Conservation (phyloP, 53 echinoderm and acorn worm genomes). For the Apostichopus leukothele region DNA sequence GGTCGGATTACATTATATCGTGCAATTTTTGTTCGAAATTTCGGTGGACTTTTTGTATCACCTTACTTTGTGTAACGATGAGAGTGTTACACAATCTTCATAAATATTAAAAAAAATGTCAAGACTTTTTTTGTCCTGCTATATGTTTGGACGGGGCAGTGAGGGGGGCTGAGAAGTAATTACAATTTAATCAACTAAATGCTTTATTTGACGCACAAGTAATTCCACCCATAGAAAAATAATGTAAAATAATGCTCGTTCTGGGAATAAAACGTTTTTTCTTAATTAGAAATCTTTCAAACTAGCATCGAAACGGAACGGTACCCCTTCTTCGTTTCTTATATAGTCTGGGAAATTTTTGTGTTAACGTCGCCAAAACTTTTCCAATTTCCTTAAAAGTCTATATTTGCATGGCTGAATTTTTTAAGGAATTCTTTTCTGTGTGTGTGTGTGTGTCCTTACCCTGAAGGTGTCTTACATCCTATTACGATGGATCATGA, state of each 20-base stretch:
- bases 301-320: background rate
- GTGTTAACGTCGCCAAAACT: background rate
- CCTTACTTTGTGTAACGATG: too few relatives aligned
- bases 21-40: too few relatives aligned
- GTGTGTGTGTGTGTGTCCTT: background rate
- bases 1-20: too few relatives aligned
- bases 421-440: background rate
- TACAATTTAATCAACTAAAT: background rate
- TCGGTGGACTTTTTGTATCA: too few relatives aligned
- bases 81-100: too few relatives aligned
- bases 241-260: constrained; percentile 5
- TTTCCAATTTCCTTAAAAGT: constrained; percentile 6
- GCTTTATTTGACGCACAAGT: background rate
- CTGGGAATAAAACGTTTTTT: constrained; percentile 4
- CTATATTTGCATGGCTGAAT: background rate
- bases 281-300: background rate
- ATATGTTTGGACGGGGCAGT: too few relatives aligned
- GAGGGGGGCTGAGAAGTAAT: background rate
- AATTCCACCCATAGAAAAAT: background rate
- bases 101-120: too few relatives aligned
- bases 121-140: too few relatives aligned
- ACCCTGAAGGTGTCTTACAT: constrained; percentile 6
- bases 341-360: background rate
- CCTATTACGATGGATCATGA: constrained; percentile 5
- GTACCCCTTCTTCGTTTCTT: background rate